Conservation (phyloP, 2,113 vertebrate species). For the Anser brachyrhynchus region DNA sequence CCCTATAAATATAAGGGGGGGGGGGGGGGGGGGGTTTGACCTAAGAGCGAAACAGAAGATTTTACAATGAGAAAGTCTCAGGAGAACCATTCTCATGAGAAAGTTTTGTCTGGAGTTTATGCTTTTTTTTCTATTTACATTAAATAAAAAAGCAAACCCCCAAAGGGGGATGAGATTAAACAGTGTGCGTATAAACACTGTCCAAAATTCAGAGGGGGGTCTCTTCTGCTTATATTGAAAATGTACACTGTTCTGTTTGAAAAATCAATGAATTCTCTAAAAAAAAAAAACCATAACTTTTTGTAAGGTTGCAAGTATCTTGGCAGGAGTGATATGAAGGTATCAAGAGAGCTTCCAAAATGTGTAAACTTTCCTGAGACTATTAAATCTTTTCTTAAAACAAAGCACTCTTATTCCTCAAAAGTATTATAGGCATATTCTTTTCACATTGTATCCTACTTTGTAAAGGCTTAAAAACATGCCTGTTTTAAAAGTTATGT, state of each 20-base stretch:
- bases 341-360: neutral
- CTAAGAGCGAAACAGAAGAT: neutral
- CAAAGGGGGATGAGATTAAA: neutral
- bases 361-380: neutral
- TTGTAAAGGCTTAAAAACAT: neutral
- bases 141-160: neutral
- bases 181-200: neutral
- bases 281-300: neutral
- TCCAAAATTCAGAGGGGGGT: neutral
- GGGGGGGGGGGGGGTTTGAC: conserved; percentile 21
- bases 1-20: neutral
- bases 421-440: neutral
- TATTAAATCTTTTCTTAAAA: neutral
- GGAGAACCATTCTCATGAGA: neutral
- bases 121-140: neutral
- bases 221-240: neutral
- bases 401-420: neutral
- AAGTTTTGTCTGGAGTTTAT: neutral
- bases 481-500: neutral
- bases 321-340: neutral
- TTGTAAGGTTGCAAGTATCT: neutral
- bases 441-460: neutral
- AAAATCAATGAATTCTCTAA: neutral
- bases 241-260: neutral
- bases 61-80: neutral